These are phyloP conservation scores for Colinus virginianus DNA, from an alignment of 2,113 vertebrate genomes.

Conservation along the genomic window DNA sequence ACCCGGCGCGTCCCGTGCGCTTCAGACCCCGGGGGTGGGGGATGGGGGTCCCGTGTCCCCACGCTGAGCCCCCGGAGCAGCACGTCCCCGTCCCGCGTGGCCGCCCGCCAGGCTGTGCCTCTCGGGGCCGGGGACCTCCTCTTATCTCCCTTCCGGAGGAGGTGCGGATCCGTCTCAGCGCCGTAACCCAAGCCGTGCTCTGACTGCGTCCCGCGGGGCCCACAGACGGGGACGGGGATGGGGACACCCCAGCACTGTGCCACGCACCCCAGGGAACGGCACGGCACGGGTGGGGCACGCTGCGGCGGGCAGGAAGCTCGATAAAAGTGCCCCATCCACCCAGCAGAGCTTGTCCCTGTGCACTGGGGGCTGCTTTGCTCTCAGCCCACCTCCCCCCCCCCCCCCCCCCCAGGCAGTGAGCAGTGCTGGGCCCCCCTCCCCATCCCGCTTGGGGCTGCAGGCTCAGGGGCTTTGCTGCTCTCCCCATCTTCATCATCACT, in stretches of 20 bases:
- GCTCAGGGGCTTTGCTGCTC: too few species aligned
- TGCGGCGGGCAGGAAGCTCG: background rate
- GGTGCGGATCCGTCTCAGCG: background rate
- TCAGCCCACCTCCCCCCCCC: too few species aligned
- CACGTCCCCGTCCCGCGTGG: background rate
- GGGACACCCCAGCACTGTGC: rapidly evolving
- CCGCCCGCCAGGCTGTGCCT: background rate
- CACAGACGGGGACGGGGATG: rapidly evolving
- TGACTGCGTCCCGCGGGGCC: background rate
- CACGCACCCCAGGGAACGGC: background rate
- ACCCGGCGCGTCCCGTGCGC: rapidly evolving
- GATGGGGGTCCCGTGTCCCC: background rate
- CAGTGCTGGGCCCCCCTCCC: rapidly evolving
- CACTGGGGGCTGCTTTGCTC: background rate
- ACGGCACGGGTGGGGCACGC: rapidly evolving
- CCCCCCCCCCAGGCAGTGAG: background rate
- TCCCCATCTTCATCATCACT: too few species aligned
- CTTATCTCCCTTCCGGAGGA: conserved; percentile 57
- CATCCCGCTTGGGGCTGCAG: too few species aligned
- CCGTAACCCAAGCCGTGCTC: background rate
- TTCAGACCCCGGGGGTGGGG: too few species aligned
- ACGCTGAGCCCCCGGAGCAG: background rate
- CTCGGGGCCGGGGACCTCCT: background rate
- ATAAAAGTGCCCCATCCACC: background rate
- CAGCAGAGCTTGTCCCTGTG: rapidly evolving